Conservation (phyloP, 2,888 invertebrate species). For the Calameuta idolon region DNA sequence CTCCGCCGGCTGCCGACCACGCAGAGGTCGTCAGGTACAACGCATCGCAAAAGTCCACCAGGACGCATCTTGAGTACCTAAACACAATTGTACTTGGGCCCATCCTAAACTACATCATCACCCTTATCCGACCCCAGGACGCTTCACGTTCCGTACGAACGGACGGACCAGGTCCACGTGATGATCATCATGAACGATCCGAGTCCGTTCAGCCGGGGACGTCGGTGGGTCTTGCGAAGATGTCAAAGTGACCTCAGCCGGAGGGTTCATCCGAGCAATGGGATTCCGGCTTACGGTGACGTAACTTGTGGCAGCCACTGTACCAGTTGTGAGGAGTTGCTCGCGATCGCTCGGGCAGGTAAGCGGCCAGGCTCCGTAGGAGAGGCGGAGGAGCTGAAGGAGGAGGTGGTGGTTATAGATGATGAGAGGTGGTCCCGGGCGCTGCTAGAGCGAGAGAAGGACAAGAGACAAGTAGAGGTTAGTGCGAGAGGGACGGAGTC, state of each 20-base stretch:
- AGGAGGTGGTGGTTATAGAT: conserved; percentile 66
- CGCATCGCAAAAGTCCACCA: conserved; percentile 38
- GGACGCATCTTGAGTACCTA: not conserved
- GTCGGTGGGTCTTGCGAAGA: not conserved
- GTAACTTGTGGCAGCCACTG: conserved; percentile 58
- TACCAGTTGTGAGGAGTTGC: conserved; percentile 37
- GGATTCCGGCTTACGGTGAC: conserved; percentile 26
- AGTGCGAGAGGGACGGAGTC: not conserved
- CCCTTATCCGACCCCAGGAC: not conserved
- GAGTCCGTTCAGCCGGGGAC: not conserved
- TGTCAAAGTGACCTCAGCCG: not conserved
- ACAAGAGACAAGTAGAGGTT: not conserved
- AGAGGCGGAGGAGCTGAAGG: conserved; percentile 69
- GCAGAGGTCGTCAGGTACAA: conserved; percentile 57
- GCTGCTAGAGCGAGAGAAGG: conserved; percentile 49
- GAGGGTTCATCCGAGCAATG: not conserved
- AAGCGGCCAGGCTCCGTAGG: conserved; percentile 70
- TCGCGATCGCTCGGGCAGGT: conserved; percentile 49
- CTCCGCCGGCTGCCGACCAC: conserved; percentile 53
- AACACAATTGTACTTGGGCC: not conserved
- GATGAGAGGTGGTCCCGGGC: conserved; percentile 68
- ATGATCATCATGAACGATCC: not conserved
- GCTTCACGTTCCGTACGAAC: too few relatives aligned
- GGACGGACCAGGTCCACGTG: too few relatives aligned
- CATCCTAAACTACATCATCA: not conserved